Conservation (phyloP, 2,113 vertebrate species). For the Abramis brama region DNA sequence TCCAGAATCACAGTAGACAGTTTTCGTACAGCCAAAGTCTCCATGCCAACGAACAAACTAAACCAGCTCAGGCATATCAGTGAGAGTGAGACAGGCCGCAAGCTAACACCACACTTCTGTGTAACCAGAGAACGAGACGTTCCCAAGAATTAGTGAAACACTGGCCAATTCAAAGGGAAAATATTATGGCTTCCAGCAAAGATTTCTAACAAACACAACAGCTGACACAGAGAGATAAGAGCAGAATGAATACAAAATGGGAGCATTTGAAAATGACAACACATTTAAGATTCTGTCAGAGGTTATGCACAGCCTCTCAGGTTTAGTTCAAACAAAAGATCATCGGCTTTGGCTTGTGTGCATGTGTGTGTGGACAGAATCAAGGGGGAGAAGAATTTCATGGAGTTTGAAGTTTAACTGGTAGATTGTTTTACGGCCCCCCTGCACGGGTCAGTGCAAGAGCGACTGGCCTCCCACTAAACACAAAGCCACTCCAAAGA, state of each 20-base stretch:
- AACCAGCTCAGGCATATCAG: conserved; percentile 30
- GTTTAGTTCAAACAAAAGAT: conserved; percentile 1
- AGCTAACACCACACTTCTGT: conserved; percentile 21
- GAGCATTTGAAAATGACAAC: conserved; percentile 19
- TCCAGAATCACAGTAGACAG: conserved; percentile 37
- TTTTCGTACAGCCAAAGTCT: conserved; percentile 24
- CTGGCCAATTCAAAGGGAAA: conserved; percentile 24
- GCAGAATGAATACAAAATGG: conserved; percentile 6
- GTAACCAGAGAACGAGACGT: conserved; percentile 33
- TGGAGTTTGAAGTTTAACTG: conserved; percentile 46
- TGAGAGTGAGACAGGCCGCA: conserved; percentile 10
- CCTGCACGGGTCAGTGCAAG: conserved; percentile 39
- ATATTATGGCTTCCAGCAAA: conserved; percentile 34
- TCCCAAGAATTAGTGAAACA: conserved; percentile 26
- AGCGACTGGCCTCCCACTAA: conserved; percentile 34
- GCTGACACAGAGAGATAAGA: not conserved
- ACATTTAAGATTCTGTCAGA: conserved; percentile 1
- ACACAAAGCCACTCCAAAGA: conserved; percentile 10
- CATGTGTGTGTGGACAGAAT: conserved; percentile 4
- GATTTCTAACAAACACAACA: conserved; percentile 3
- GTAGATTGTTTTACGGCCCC: conserved; percentile 41
- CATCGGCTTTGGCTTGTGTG: not conserved
- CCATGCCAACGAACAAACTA: conserved; percentile 52
- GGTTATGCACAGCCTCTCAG: not conserved
- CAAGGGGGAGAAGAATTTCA: not conserved